Evolutionary conservation across 2,797 vertebrate species (phyloP), one percentile per base, ranked within the genome.

Genomic region (Pangasius djambal): DNA sequence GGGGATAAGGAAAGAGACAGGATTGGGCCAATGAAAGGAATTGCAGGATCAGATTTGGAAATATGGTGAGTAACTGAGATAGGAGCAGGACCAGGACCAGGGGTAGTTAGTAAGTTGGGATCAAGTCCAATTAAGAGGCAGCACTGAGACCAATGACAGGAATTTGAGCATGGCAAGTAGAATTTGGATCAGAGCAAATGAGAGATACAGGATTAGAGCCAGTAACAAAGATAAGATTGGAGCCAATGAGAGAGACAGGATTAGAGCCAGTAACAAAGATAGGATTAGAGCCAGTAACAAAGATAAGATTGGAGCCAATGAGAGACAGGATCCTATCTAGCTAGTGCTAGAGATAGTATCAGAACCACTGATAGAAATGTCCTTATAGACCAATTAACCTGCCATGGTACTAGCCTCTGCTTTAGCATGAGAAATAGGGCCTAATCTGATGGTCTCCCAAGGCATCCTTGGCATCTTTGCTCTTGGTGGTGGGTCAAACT

Each of bases 141-240:
- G 70, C 15, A 77, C n/a, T 7, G 22, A 77, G 13, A 52, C 25
- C 28, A n/a, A n/a, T 52, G 74, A 50, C 25, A 77, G 69, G 74
- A 78, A 52, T 78, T 28, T n/a, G 28, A n/a, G 18, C 48, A 77
- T 0, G 9, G 75, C 48, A 52, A 55, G 31, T 82, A 28, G 55
- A 52, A 61, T 15, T 82, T 4, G 5, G 57, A 61, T 61, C 55
- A 40, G 79, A 59, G 6, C 79, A 61, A 61, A 37, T 25, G 34
- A 40, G 31, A 61, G 34, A 79, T 55, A 61, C 79, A 61, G 79
- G 79, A 82, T 82, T 61, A 82, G 55, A 25, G 18, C 10, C 8
- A 25, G 31, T 61, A 82, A 6, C 55, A 83, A 16, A 83, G 81
- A 83, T 83, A 57, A n/a, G 65, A n/a, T 67, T n/a, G 31, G n/a